Conservation (phyloP, 2,113 vertebrate species). For the Calidris pugnax region DNA sequence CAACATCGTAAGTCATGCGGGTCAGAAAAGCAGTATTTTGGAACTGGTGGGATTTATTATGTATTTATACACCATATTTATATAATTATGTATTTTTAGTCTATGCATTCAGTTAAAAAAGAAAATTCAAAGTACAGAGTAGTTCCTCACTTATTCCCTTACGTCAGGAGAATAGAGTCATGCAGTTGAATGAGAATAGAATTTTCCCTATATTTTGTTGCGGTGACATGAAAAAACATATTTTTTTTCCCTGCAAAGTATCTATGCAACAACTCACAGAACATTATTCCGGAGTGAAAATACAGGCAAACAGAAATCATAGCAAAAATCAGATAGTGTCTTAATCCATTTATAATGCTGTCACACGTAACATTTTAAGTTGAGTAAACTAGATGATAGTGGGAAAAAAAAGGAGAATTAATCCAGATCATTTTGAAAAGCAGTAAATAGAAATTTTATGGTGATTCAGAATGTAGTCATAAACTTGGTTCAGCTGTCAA, state of each 20-base stretch:
- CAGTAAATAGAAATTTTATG: background rate
- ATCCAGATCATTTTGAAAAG: background rate
- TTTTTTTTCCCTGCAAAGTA: background rate
- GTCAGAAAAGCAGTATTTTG: background rate
- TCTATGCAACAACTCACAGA: background rate
- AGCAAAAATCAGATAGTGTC: background rate
- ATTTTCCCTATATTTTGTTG: background rate
- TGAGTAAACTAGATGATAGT: background rate
- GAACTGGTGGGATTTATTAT: background rate
- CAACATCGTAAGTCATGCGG: background rate
- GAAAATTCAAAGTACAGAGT: background rate
- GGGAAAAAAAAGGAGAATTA: background rate
- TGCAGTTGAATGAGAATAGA: background rate
- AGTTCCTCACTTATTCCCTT: background rate
- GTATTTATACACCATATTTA: background rate
- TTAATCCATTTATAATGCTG: slow-evolving; percentile 2
- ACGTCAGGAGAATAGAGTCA: background rate
- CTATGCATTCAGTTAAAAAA: background rate
- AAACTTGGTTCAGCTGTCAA: background rate
- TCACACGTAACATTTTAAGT: background rate
- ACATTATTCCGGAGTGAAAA: background rate
- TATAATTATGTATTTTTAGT: background rate
- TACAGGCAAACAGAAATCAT: background rate
- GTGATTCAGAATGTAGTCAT: slow-evolving; percentile 18
- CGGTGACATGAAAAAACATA: background rate